A percentile compares a stretch with the other conserved stretches of the same genome.
Conservation (phyloP, 2,113 vertebrate species). For the Nanorana parkeri region DNA sequence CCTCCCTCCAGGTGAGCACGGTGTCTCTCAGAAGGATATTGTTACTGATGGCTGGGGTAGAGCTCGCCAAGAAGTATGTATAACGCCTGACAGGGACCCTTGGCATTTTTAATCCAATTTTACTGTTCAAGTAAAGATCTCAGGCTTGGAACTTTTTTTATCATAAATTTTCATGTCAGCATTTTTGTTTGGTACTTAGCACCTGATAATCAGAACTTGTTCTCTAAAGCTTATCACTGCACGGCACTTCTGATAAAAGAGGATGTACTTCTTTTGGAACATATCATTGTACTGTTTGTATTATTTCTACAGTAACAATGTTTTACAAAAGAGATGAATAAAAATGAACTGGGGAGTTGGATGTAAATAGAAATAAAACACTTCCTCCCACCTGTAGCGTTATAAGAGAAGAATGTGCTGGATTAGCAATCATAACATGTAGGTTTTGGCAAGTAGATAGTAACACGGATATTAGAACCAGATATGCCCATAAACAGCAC, state of each 20-base stretch:
- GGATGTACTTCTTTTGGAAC: not conserved
- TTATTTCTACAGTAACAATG: conserved; percentile 2
- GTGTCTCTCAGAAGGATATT: too few relatives aligned
- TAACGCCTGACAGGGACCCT: too few relatives aligned
- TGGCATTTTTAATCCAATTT: too few relatives aligned
- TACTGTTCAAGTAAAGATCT: too few relatives aligned
- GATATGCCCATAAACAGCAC: not conserved
- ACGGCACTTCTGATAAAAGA: not conserved
- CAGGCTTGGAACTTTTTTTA: too few relatives aligned
- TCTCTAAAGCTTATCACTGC: not conserved
- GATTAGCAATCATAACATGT: not conserved
- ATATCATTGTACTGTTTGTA: not conserved
- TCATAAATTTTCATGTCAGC: not conserved
- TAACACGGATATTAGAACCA: not conserved
- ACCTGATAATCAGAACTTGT: not conserved
- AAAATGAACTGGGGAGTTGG: not conserved
- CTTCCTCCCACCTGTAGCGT: conserved; percentile 37
- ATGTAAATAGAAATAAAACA: conserved; percentile 6
- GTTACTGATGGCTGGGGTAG: too few relatives aligned
- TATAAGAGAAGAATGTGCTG: conserved; percentile 11
- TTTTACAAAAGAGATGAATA: not conserved
- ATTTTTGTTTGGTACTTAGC: not conserved
- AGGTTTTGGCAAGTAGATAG: conserved; percentile 27
- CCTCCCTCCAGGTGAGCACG: too few relatives aligned
- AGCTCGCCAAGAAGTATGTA: too few relatives aligned